Base-by-base conservation (phyloP, 2,113 vertebrate species). In the Laticauda laticaudata region DNA sequence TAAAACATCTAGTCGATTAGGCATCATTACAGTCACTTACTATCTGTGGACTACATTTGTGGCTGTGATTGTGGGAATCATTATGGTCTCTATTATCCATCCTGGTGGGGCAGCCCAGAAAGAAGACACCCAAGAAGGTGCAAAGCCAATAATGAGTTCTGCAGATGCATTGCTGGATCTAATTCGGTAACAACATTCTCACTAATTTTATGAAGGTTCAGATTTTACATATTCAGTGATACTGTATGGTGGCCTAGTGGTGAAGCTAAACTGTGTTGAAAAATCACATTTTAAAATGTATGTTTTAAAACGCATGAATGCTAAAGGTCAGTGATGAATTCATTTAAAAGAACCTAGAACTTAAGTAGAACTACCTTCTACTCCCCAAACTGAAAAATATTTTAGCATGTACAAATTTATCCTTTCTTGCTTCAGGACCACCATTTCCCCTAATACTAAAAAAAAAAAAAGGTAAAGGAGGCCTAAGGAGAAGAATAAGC, bases 21-120 rank as follows among this genome's bases (percentile, higher is more conserved):
- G 99, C 88, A 98, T 99, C 96, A 99, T 99, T 97, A 99, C 99
- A 0, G 97, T 99, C 95, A 99, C 99, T 2, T 99, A 99, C 97
- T 99, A 99, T 97, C 97, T 99, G 93, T 99, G 99, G 99, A 99
- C 99, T 96, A 99, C 99, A 8, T 99, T 99, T 90, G 97, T 99
- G 92, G 99, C 99, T 0, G 99, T 99, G 69, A 95, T 99, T 18
- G 99, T 99, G 97, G 99, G 99, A 89, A 99, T 99, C 93, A 92
- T 99, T 97, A 99, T 99, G 99, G 99, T 99, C 9, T 98, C 98
- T 96, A 98, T 99, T 95, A 99, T 99, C 96, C 99, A 99, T 94
- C 99, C 99, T 0, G 99, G 99, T 0, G 98, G 99, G 18, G 98
- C 98, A 0, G 99, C 99, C 39, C 99, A 99, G 97, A 99, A 99